Evolutionary conservation across 2,113 vertebrate species (phyloP), one percentile per base, ranked within the genome.

Genomic region (Phoxinus phoxinus): DNA sequence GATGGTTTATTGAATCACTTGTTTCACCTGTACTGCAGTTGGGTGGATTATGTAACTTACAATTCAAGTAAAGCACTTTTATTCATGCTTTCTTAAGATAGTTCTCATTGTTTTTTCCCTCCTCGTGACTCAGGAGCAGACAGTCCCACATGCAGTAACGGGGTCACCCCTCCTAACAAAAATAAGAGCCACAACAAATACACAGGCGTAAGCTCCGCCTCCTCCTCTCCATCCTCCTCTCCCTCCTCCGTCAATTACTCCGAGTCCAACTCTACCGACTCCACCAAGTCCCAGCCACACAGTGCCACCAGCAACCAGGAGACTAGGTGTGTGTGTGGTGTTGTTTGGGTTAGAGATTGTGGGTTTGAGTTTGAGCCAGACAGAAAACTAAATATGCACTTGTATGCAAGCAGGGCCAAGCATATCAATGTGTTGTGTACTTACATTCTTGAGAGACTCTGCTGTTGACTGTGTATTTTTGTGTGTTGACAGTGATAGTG

Each of bases 201-300:
- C 88, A 96, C 97, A 74, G 94, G 96, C 6, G 94, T 96, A 89
- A 97, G 96, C 93, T 98, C 97, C 3, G 96, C 96, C 71, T 99
- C 97, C 72, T 99, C 98, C 65, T 97, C 96, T 69, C 95, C 96
- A 48, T 96, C 96, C 85, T 99, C 98, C 65, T 99, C 98, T 87
- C 97, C 98, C 67, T 99, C 98, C 84, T 99, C 98, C 30, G 94
- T 98, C 94, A 99, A 99, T 94, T 98, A 98, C 93, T 98, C 98
- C 0, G 97, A 99, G 92, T 98, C 98, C 91, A 99, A 99, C 94
- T 99, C 97, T 91, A 98, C 97, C 74, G 97, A 99, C 94, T 99
- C 97, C 89, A 99, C 97, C 88, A 99, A 99, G 95, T 98, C 97
- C 89, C 98, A 98, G 93, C 97, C 96, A 71, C 97, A 98, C 94